phyloP scores from a whole-genome alignment of 2,113 vertebrate genomes.

The Corythoichthys intestinalis region DNA sequence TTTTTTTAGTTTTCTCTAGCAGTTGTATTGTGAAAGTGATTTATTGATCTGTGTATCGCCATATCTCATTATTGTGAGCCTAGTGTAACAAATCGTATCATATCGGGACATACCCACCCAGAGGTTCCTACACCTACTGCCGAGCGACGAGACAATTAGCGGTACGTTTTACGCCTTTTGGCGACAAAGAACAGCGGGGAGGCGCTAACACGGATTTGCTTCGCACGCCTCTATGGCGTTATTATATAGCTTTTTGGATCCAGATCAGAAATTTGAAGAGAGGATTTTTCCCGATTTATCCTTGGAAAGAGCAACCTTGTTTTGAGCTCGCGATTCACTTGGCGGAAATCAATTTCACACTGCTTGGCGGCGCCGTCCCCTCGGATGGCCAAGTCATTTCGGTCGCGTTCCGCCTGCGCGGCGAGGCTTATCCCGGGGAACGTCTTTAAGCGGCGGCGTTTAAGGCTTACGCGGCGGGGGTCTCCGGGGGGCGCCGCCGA shows the following conservation, averaged over 20 bases:
- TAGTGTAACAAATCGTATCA: too few species aligned
- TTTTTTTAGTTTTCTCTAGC: too few species aligned
- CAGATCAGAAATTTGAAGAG: slow-evolving; percentile 19
- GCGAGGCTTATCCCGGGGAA: slow-evolving; percentile 61
- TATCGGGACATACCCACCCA: too few species aligned
- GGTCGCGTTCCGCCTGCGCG: slow-evolving; percentile 37
- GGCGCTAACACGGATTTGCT: background rate
- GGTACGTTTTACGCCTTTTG: background rate
- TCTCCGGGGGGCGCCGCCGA: slow-evolving; percentile 40
- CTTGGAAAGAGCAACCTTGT: slow-evolving; percentile 49
- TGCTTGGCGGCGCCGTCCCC: slow-evolving; percentile 65
- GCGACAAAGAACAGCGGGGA: background rate
- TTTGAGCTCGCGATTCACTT: slow-evolving; percentile 73
- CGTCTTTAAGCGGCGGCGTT: slow-evolving; percentile 60
- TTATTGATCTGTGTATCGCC: too few species aligned
- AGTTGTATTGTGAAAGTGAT: too few species aligned
- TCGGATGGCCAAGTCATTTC: slow-evolving; percentile 69
- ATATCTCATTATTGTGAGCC: too few species aligned
- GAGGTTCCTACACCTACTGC: too few species aligned
- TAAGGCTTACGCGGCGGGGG: slow-evolving; percentile 42
- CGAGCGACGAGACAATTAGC: background rate
- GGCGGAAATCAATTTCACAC: slow-evolving; percentile 76
- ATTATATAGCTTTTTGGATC: slow-evolving; percentile 20
- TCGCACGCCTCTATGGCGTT: background rate
- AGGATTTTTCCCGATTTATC: slow-evolving; percentile 36